Base-by-base conservation (phyloP, 2,888 invertebrate genomes). In the Drosophila prolongata region DNA sequence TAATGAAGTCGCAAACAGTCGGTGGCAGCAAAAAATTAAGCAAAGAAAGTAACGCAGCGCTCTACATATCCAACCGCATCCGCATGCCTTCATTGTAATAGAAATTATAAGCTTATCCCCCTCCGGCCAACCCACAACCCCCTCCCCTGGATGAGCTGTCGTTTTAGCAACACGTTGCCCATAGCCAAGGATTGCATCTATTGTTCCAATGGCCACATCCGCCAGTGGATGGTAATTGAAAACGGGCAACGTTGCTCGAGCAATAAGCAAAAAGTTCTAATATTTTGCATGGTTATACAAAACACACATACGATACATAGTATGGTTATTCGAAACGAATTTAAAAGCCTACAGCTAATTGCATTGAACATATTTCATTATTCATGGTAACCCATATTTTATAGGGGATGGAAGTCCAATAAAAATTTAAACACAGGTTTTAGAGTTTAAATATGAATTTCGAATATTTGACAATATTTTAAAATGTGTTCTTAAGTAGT, bases 1-100 rank as follows among this genome's bases (percentile, higher is more conserved):
- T 87, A 89, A 89, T 89, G 89, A 87, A 84, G 87, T 80, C 80
- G 87, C 84, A 83, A 86, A 86, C 87, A 83, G 82, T 72, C 78
- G 78, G 68, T 60, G 52, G 69, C 67, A 57, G 61, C 24, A 55
- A 71, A 56, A 62, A 53, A 61, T 56, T 38, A 61, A 73, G 56
- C 68, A 44, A 52, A 55, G 66, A 42, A 65, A 59, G 60, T 46
- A 13, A 24, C 49, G 47, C 47, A 24, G 24, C 46, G 46, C 8
- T 47, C 47, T 35, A 67, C 38, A 57, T 27, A 14, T 44, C 30
- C 52, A 19, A 16, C 47, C 50, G 40, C 37, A 40, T 24, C 35
- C 52, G 59, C 42, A 60, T 19, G 53, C 67, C 70, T 75, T 75
- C 75, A 88, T 82, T 88, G 76, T 79, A 86, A 88, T 86, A 84